Percentiles rank a stretch among this genome's conserved stretches.
Evolutionary conservation across 1,140 invertebrate genomes (phyloP).

Genomic region (Neelides sp.): DNA sequence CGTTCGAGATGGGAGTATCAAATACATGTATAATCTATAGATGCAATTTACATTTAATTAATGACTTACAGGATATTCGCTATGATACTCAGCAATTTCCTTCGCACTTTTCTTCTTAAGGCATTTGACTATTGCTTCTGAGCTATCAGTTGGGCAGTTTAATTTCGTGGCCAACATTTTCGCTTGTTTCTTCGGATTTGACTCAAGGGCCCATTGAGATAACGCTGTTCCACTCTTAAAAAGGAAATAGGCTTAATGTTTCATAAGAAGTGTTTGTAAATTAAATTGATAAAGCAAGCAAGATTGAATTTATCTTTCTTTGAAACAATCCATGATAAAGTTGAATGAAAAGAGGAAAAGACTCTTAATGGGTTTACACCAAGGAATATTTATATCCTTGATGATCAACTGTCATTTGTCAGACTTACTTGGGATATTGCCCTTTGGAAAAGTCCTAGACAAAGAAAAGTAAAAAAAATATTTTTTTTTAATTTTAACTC

Average conservation of each 20-base stretch:
- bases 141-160: conserved; percentile 16
- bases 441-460: conserved; percentile 15
- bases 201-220: conserved; percentile 18
- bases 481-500: not conserved
- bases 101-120: conserved; percentile 16
- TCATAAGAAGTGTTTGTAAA: too few species aligned
- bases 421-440: conserved; percentile 12
- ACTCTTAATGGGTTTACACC: too few species aligned
- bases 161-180: conserved; percentile 10
- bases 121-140: conserved; percentile 16
- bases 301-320: too few species aligned
- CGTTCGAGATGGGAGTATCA: too few species aligned
- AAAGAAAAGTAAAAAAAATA: too few species aligned
- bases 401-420: not conserved
- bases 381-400: too few species aligned
- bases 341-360: too few species aligned
- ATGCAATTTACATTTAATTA: too few species aligned
- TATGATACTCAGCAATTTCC: conserved; percentile 14
- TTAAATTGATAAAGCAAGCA: too few species aligned
- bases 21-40: too few species aligned
- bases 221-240: conserved; percentile 13
- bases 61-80: conserved; percentile 19
- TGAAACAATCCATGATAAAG: too few species aligned
- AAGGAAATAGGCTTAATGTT: too few species aligned
- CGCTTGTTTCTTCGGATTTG: conserved; percentile 7